Evolutionary conservation across 2,113 vertebrate genomes (phyloP).

Genomic region (Burhinus bistriatus): DNA sequence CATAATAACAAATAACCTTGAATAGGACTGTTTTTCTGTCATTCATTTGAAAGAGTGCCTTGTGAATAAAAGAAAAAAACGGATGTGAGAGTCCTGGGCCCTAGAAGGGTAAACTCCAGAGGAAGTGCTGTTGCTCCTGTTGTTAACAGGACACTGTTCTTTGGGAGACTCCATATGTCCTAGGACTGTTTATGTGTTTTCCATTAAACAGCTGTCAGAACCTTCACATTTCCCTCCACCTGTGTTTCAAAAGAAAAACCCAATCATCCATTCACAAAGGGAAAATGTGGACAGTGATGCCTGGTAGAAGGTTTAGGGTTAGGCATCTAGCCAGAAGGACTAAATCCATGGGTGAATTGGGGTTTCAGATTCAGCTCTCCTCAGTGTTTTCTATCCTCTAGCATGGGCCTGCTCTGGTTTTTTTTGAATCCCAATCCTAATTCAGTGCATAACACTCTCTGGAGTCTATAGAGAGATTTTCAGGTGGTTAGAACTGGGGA

Average conservation of each 20-base stretch:
- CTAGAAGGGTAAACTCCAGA: not conserved
- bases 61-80: not conserved
- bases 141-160: not conserved
- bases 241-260: not conserved
- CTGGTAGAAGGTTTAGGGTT: not conserved
- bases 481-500: not conserved
- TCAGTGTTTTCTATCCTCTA: not conserved
- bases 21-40: not conserved
- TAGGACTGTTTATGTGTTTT: not conserved
- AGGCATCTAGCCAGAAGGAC: not conserved
- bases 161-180: not conserved
- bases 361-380: not conserved
- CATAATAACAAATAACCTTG: not conserved
- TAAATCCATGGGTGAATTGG: not conserved
- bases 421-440: not conserved
- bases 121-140: not conserved
- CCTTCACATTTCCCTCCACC: not conserved
- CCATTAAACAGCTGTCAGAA: slow-evolving; percentile 14
- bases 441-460: not conserved
- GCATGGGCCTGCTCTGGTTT: not conserved
- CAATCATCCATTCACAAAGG: not conserved
- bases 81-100: not conserved
- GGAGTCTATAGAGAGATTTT: not conserved
- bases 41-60: not conserved
- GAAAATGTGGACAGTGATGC: not conserved